Evolutionary conservation across 1,140 invertebrate genomes (phyloP).

Genomic region (Macrostomum lignano): DNA sequence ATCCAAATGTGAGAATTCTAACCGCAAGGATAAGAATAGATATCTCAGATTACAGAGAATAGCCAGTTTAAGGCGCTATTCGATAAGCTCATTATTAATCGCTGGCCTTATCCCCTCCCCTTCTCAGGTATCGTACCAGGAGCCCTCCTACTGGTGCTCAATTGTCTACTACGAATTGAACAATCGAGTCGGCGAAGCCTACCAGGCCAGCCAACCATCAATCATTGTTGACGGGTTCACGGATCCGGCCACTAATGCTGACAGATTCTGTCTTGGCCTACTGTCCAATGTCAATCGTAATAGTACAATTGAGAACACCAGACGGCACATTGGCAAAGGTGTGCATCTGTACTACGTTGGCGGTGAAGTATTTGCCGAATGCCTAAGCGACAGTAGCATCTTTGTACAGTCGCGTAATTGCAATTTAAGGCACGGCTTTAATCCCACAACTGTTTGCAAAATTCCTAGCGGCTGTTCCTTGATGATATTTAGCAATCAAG

Average conservation of each 20-base stretch:
- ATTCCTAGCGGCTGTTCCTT: conserved; percentile 46
- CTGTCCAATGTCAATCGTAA: conserved; percentile 85
- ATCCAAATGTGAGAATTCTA: too few species aligned
- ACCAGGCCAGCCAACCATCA: conserved; percentile 60
- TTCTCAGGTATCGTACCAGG: conserved; percentile 1
- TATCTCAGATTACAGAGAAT: too few species aligned
- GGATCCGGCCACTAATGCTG: conserved; percentile 59
- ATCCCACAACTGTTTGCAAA: conserved; percentile 73
- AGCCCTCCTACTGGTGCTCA: conserved; percentile 44
- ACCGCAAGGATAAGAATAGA: too few species aligned
- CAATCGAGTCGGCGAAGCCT: conserved; percentile 69
- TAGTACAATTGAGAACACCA: conserved; percentile 86
- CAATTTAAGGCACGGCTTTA: conserved; percentile 67
- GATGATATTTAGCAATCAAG: conserved; percentile 88
- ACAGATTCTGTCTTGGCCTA: conserved; percentile 70
- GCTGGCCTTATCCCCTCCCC: too few species aligned
- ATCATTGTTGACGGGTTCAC: conserved; percentile 85
- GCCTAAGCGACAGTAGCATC: conserved; percentile 67
- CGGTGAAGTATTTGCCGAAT: conserved; percentile 43
- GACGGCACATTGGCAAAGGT: conserved; percentile 72
- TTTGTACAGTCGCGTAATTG: conserved; percentile 86
- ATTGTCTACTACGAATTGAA: conserved; percentile 87
- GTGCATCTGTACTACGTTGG: conserved; percentile 29
- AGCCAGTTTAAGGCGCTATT: too few species aligned
- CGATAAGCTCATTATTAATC: too few species aligned